Conservation (phyloP, 2,797 vertebrate genomes). For the Diglossa cyanea region DNA sequence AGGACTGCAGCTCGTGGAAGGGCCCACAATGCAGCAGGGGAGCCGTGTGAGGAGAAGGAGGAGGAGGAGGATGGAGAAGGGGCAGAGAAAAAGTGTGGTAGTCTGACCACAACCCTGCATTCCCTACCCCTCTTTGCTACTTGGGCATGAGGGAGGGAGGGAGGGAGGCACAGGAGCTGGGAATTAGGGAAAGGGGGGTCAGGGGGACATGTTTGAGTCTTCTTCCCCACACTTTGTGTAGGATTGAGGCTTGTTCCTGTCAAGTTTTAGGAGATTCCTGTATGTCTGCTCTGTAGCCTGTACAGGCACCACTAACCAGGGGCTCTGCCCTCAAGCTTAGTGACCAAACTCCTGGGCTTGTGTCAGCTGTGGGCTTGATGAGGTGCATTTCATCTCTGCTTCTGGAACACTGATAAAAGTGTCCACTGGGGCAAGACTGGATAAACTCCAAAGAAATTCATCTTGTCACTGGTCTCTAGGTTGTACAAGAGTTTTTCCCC, state of each 20-base stretch:
- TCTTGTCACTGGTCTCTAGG: neutral
- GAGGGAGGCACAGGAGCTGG: neutral
- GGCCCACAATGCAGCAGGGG: fast-evolving
- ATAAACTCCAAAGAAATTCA: neutral
- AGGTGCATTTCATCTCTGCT: neutral
- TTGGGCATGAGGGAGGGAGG: fast-evolving
- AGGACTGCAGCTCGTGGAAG: fast-evolving
- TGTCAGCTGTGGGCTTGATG: neutral
- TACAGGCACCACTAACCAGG: neutral
- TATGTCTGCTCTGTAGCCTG: neutral
- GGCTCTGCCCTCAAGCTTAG: neutral
- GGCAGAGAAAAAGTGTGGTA: neutral
- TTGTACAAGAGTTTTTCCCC: neutral
- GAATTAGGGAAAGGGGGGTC: neutral
- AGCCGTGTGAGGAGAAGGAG: neutral
- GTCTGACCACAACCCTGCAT: neutral
- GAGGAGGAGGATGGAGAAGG: neutral
- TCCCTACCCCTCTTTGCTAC: neutral
- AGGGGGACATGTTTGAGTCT: neutral
- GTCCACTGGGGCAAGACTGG: neutral
- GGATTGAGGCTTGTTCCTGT: neutral
- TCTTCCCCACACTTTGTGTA: neutral
- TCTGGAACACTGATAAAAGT: neutral
- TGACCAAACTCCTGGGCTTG: neutral
- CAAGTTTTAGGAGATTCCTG: neutral